Percentiles rank a stretch among this genome's conserved stretches.
phyloP scores from a whole-genome alignment of 2,113 vertebrate species.

The Pangasianodon hypophthalmus region DNA sequence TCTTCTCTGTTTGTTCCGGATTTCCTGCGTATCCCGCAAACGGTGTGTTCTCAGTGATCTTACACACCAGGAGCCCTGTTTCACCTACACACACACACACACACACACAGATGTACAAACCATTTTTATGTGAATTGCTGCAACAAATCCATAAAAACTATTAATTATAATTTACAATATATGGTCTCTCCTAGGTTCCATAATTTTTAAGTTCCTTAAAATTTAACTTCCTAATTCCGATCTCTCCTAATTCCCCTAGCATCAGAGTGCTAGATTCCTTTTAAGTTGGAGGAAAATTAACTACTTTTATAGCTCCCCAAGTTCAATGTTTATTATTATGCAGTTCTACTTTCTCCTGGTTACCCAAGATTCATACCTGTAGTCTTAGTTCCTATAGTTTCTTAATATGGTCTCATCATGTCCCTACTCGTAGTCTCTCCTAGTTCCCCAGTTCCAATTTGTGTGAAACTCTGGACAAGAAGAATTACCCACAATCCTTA shows the following conservation, averaged over 20 bases:
- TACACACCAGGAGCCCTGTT: constrained; percentile 73
- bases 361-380: neutral
- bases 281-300: neutral
- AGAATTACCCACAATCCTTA: neutral
- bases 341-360: neutral
- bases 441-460: neutral
- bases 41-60: constrained; percentile 68
- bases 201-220: neutral
- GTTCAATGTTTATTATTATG: neutral
- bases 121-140: neutral
- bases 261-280: neutral
- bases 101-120: neutral
- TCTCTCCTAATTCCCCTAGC: neutral
- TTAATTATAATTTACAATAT: neutral
- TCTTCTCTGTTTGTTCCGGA: constrained; percentile 72
- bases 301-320: neutral
- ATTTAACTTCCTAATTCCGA: too few relatives aligned
- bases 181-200: neutral
- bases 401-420: neutral
- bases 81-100: constrained; percentile 66
- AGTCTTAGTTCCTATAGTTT: neutral
- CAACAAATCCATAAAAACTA: neutral
- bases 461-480: too few relatives aligned
- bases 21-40: constrained; percentile 75
- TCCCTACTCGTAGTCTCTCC: neutral